These are phyloP conservation scores for Macropis europaea DNA, from an alignment of 2,888 invertebrate genomes.

Conservation along the genomic window DNA sequence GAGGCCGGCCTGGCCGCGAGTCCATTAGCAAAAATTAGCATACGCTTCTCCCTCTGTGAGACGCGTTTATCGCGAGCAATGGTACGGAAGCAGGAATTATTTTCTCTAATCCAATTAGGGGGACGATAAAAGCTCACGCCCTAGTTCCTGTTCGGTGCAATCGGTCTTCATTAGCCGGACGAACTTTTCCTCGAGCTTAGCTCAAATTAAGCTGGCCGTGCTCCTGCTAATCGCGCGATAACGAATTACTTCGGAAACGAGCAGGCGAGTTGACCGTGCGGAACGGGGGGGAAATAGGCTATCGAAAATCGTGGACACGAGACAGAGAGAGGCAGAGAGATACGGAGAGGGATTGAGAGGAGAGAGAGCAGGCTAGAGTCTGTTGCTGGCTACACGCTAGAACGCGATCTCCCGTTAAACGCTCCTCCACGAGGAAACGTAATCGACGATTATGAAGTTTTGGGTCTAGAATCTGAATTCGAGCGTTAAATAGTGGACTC, in stretches of 20 bases:
- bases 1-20: background rate
- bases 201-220: slow-evolving; percentile 68
- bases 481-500: too few species aligned
- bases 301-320: slow-evolving; percentile 17
- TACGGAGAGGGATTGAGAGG: background rate
- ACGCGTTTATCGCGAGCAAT: slow-evolving; percentile 55
- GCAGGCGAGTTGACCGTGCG: background rate
- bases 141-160: slow-evolving; percentile 56
- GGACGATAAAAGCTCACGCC: slow-evolving; percentile 64
- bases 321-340: background rate
- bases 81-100: slow-evolving; percentile 62
- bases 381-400: too few species aligned
- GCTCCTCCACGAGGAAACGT: too few species aligned
- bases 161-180: slow-evolving; percentile 69
- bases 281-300: slow-evolving; percentile 10
- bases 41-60: slow-evolving; percentile 46
- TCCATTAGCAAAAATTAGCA: slow-evolving; percentile 64
- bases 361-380: too few species aligned
- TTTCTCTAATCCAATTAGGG: slow-evolving; percentile 68
- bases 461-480: too few species aligned
- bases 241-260: slow-evolving; percentile 58
- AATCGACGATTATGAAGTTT: too few species aligned
- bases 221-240: slow-evolving; percentile 72
- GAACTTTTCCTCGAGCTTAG: slow-evolving; percentile 67
- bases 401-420: too few species aligned